Evolutionary conservation across 2,888 invertebrate genomes (phyloP), one percentile per base, ranked within the genome.

Genomic region (Bhutanitis thaidina): DNA sequence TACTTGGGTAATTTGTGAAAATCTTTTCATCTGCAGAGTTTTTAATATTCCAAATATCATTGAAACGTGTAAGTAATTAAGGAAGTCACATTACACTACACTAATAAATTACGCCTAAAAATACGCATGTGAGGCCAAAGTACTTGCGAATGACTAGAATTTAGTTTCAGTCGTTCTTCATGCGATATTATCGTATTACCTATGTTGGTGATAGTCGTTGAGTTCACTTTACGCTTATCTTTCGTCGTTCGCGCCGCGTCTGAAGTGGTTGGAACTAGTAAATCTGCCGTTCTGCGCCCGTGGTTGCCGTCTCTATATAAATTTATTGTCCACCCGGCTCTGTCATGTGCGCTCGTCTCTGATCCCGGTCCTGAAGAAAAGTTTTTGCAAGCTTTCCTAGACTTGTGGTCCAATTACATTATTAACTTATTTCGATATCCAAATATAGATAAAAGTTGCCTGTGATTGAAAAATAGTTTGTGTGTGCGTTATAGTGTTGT

Each of bases 291-390:
- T 54, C 59, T 68, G 59, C 61, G 61, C 67, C 12, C 68, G 62
- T 41, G 58, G 71, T 65, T 63, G 70, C 67, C 65, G 67, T 61
- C 70, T 73, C 79, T 73, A 77, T 77, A 77, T 79, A 67, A 78
- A 77, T 77, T 82, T 83, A 84, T 82, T 81, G 78, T 79, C 66
- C 71, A 66, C 66, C 59, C 64, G 74, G 43, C 68, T 58, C 60
- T 69, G 70, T 69, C 71, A 73, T 70, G 78, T 60, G 69, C 77
- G 72, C 76, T 65, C 76, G 77, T 71, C 74, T 72, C 45, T 64
- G 56, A 61, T 60, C 59, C 60, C 57, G 59, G 52, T 55, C 54
- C 30, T 40, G 30, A 38, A 43, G 51, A 43, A 25, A 41, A 49
- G 48, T 51, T 40, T 41, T 13, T 12, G 29, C 38, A n/a, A 14